phyloP scores from a whole-genome alignment of 2,113 vertebrate genomes.

The Amphiprion ocellaris region DNA sequence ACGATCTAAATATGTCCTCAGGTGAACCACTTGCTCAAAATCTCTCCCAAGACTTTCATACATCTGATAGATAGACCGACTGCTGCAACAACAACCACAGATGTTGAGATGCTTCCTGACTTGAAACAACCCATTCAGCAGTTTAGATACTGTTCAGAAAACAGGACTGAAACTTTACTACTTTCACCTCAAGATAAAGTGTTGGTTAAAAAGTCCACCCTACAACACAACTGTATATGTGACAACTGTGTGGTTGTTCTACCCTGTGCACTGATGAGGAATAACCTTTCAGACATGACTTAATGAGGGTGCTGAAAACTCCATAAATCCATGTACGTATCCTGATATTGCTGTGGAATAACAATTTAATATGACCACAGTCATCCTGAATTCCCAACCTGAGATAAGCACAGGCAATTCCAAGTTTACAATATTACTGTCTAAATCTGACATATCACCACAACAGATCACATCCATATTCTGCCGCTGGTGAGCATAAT shows the following conservation, averaged over 20 bases:
- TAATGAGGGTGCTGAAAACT: slow-evolving; percentile 58
- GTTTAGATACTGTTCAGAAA: slow-evolving; percentile 18
- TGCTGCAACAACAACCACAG: background rate
- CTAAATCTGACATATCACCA: slow-evolving; percentile 67
- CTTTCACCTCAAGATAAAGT: background rate
- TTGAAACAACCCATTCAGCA: slow-evolving; percentile 24
- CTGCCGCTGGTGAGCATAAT: slow-evolving; percentile 63
- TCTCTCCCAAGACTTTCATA: background rate
- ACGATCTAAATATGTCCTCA: too few relatives aligned
- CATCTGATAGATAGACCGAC: background rate
- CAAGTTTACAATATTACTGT: slow-evolving; percentile 60
- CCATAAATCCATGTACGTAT: slow-evolving; percentile 62
- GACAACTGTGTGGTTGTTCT: slow-evolving; percentile 29
- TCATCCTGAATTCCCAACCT: slow-evolving; percentile 53
- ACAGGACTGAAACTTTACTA: background rate
- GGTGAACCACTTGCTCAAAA: too few relatives aligned
- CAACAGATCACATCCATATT: slow-evolving; percentile 72
- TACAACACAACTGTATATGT: slow-evolving; percentile 21
- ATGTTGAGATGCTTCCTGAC: background rate
- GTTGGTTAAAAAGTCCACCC: background rate
- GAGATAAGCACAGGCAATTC: slow-evolving; percentile 66
- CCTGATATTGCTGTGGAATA: slow-evolving; percentile 64
- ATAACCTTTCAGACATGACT: slow-evolving; percentile 66
- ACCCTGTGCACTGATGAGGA: slow-evolving; percentile 52
- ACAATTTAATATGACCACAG: slow-evolving; percentile 60